These are phyloP conservation scores for Amphiprion percula DNA, from an alignment of 2,113 vertebrate species.

Conservation along the genomic window DNA sequence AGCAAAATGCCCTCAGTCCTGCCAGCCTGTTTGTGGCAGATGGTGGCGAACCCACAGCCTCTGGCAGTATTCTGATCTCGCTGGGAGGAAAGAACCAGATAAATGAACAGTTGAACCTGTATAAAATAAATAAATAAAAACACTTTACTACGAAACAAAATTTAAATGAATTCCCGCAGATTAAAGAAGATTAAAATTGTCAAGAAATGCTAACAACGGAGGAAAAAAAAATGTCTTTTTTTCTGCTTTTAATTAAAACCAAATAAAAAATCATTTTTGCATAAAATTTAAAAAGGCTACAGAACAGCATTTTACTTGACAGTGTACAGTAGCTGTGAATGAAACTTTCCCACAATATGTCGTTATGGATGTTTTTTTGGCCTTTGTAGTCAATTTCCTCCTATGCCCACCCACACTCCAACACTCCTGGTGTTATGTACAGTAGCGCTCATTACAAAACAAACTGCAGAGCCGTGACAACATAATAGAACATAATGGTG, in stretches of 20 bases:
- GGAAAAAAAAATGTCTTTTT: not conserved
- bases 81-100: conserved; percentile 56
- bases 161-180: not conserved
- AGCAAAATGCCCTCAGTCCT: conserved; percentile 55
- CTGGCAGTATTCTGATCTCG: conserved; percentile 55
- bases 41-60: conserved; percentile 64
- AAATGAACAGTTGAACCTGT: conserved; percentile 62
- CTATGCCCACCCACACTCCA: conserved; percentile 1
- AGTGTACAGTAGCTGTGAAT: not conserved
- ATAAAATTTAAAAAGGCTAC: not conserved
- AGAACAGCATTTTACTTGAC: not conserved
- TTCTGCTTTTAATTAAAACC: not conserved
- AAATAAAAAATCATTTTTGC: not conserved
- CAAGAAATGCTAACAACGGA: not conserved
- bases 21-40: conserved; percentile 69
- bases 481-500: not conserved
- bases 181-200: not conserved
- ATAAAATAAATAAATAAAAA: not conserved
- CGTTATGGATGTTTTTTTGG: no score
- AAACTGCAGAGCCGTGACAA: not conserved
- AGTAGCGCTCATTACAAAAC: not conserved
- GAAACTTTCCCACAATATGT: not conserved
- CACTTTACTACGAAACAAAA: conserved; percentile 6
- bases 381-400: not conserved
- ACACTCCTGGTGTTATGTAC: conserved; percentile 6